A percentile compares a stretch with the other conserved stretches of the same genome.
Evolutionary conservation across 2,797 vertebrate species (phyloP).

Genomic region (Hoplostethus atlanticus): DNA sequence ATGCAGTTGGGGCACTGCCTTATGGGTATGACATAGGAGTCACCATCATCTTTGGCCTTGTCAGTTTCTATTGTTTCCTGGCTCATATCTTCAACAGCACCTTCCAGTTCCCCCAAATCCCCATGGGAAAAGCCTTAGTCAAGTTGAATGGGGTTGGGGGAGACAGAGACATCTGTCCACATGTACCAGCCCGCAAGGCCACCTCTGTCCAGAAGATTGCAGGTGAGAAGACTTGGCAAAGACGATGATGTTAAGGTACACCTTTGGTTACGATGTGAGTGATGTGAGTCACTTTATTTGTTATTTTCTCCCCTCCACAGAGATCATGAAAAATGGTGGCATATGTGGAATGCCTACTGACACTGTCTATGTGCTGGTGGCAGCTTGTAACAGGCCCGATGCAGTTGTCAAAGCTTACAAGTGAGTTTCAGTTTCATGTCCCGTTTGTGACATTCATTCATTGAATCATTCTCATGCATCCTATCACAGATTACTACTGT

Average conservation of each 20-base stretch:
- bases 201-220: slow-evolving; percentile 89
- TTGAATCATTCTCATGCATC: neutral
- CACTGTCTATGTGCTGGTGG: slow-evolving; percentile 92
- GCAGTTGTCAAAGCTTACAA: slow-evolving; percentile 91
- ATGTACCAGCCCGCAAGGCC: slow-evolving; percentile 87
- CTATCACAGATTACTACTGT: neutral
- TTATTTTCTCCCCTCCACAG: slow-evolving; percentile 66
- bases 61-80: slow-evolving; percentile 92
- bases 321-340: slow-evolving; percentile 91
- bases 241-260: neutral
- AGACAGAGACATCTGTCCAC: slow-evolving; percentile 81
- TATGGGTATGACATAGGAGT: slow-evolving; percentile 88
- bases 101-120: slow-evolving; percentile 87
- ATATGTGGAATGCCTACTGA: slow-evolving; percentile 92
- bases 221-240: slow-evolving; percentile 78
- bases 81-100: slow-evolving; percentile 84
- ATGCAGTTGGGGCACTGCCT: slow-evolving; percentile 82
- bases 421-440: slow-evolving; percentile 71
- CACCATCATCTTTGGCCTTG: slow-evolving; percentile 88
- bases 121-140: slow-evolving; percentile 85
- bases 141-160: slow-evolving; percentile 82
- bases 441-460: neutral
- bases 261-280: neutral
- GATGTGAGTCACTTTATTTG: neutral
- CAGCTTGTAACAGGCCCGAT: slow-evolving; percentile 89